Percentiles rank a stretch among this genome's conserved stretches.
These are phyloP conservation scores for Megalonaias nervosa DNA, from an alignment of 1,140 invertebrate species.

Conservation along the genomic window DNA sequence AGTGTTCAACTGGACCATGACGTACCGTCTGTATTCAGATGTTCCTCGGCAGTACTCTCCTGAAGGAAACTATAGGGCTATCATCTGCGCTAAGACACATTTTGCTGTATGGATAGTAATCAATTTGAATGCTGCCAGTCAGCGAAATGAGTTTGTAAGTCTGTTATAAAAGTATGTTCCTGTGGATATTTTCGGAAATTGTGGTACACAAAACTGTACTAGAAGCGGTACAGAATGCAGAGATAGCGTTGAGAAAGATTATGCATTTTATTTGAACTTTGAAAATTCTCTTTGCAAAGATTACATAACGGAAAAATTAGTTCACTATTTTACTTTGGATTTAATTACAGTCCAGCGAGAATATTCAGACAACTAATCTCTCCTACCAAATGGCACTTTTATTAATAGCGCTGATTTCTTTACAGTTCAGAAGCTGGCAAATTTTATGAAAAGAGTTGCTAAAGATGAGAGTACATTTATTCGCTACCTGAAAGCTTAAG, in stretches of 20 bases:
- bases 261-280: constrained; percentile 95
- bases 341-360: constrained; percentile 9
- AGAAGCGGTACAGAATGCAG: constrained; percentile 87
- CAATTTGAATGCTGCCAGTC: not conserved
- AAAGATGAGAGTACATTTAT: not conserved
- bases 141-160: not conserved
- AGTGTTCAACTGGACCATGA: constrained; percentile 27
- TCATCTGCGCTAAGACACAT: not conserved
- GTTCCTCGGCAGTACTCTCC: constrained; percentile 17
- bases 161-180: not conserved
- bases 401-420: constrained; percentile 20
- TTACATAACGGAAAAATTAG: constrained; percentile 98
- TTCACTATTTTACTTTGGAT: constrained; percentile 63
- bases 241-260: constrained; percentile 92
- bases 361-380: constrained; percentile 4
- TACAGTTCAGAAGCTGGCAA: not conserved
- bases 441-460: not conserved
- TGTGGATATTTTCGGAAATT: constrained; percentile 80
- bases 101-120: not conserved
- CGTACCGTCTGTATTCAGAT: constrained; percentile 22
- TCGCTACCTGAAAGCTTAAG: not conserved
- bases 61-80: not conserved
- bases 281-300: constrained; percentile 95
- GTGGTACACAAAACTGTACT: constrained; percentile 67
- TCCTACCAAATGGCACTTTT: constrained; percentile 10